Conservation (phyloP, 2,797 vertebrate species). For the Sorex maritimensis region DNA sequence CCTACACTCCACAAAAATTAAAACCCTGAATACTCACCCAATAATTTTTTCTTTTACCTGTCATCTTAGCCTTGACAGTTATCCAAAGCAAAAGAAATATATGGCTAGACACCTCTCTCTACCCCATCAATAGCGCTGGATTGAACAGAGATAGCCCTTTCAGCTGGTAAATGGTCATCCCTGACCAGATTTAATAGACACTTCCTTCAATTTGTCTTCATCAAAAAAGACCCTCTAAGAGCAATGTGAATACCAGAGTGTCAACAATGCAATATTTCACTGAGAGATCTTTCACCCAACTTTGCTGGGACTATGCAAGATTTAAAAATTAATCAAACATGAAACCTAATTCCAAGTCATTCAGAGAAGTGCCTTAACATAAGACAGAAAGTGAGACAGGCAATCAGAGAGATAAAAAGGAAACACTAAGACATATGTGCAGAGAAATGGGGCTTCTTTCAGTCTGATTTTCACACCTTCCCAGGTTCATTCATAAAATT, state of each 20-base stretch:
- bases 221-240: not conserved
- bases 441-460: not conserved
- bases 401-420: not conserved
- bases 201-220: conserved; percentile 41
- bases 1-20: not conserved
- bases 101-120: not conserved
- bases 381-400: not conserved
- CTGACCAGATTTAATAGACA: not conserved
- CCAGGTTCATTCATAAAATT: not conserved
- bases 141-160: conserved; percentile 1
- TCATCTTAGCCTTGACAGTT: not conserved
- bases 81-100: not conserved
- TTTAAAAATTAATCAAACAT: conserved; percentile 21
- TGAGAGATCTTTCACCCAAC: not conserved
- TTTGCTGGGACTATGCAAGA: not conserved
- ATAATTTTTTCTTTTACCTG: conserved; percentile 6
- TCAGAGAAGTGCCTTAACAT: not conserved
- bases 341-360: not conserved
- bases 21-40: conserved; percentile 24
- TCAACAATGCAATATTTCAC: not conserved
- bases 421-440: not conserved
- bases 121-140: not conserved
- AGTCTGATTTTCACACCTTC: not conserved
- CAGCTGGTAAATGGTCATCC: not conserved
- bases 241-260: not conserved